These are phyloP conservation scores for Phyllopteryx taeniolatus DNA, from an alignment of 2,113 vertebrate species.

Conservation along the genomic window DNA sequence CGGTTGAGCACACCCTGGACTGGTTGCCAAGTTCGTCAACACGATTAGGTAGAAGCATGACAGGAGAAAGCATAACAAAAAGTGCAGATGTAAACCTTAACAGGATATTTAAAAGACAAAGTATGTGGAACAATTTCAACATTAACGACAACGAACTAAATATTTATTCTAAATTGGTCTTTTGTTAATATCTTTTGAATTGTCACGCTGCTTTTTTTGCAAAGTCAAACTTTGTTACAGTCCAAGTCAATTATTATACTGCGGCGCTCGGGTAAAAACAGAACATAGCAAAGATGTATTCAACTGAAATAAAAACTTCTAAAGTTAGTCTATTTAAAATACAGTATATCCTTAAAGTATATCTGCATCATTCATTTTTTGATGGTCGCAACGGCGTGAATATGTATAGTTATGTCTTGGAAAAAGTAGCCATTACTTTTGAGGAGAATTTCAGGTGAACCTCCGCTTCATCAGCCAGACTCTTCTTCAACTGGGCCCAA, in stretches of 20 bases:
- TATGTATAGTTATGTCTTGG: background rate
- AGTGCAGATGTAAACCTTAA: too few relatives aligned
- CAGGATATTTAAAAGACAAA: too few relatives aligned
- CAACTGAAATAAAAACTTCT: background rate
- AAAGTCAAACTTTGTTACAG: background rate
- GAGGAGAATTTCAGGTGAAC: slow-evolving; percentile 98
- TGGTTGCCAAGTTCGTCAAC: too few relatives aligned
- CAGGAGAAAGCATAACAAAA: too few relatives aligned
- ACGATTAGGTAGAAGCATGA: too few relatives aligned
- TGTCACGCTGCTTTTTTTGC: background rate
- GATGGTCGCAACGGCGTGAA: background rate
- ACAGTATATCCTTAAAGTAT: background rate
- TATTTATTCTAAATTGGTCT: background rate
- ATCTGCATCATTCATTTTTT: background rate
- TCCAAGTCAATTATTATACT: background rate
- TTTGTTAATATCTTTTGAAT: background rate
- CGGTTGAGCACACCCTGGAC: too few relatives aligned
- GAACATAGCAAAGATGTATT: background rate
- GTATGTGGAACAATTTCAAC: background rate
- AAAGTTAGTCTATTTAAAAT: too few relatives aligned
- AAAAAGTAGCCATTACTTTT: slow-evolving; percentile 78
- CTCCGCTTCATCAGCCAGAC: slow-evolving; percentile 92
- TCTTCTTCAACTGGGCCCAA: slow-evolving; percentile 96
- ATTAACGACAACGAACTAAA: background rate
- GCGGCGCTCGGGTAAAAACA: background rate